Evolutionary conservation across 2,797 vertebrate species (phyloP), one percentile per base, ranked within the genome.

Genomic region (Scolopax bukidnonensis): DNA sequence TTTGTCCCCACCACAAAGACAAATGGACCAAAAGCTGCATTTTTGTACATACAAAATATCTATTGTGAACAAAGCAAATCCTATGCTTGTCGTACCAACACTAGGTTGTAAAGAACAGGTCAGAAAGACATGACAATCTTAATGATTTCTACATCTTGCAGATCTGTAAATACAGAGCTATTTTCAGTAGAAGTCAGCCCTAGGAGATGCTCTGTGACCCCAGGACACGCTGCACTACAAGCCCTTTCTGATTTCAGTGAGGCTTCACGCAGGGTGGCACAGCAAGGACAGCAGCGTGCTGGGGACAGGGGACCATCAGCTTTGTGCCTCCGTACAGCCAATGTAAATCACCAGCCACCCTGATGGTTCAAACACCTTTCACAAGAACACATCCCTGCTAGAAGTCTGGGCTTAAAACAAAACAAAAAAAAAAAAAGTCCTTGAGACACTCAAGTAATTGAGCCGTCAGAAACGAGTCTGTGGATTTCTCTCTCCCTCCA

Each of bases 51-150:
- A 53, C 7, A 43, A 83, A 89, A 47, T 18, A 85, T 57, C 47
- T 57, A 33, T 32, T 24, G 30, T 9, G 14, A 57, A 38, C 32
- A 83, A 80, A 92, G 47, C 61, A 79, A 60, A 10, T 2, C 41
- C 4, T 28, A 15, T 0, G n/a, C 9, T 50, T 54, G 45, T 30
- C 9, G 6, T 12, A 32, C 47, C 3, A 18, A 51, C 41, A 16
- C 10, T 4, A 23, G 17, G 23, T 1, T 68, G 53, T 11, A 36
- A 67, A 47, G 75, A 78, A 45, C 19, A 28, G 11, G 40, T 51
- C 33, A 69, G 38, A 32, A n/a, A 45, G 45, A 60, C 1, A 0
- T 0, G 18, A 8, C 40, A 40, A 47, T 45, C 41, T 57, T 45
- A 9, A 23, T 27, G 7, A 13, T 16, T 63, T 77, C 74, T 3